These are phyloP conservation scores for Salvelinus fontinalis DNA, from an alignment of 2,113 vertebrate species.

Conservation along the genomic window DNA sequence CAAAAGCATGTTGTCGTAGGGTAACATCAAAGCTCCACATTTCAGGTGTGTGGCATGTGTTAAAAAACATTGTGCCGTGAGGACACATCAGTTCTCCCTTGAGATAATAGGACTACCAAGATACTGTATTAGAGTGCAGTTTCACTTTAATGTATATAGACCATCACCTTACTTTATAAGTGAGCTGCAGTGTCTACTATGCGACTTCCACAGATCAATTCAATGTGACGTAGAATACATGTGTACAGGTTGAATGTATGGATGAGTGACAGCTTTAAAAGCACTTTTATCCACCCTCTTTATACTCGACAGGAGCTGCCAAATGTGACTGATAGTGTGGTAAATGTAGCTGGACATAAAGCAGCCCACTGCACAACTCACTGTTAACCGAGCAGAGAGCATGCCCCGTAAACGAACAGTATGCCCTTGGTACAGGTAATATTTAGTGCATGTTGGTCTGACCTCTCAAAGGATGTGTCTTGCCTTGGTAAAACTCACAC, in stretches of 20 bases:
- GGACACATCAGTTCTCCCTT: neutral
- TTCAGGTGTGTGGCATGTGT: neutral
- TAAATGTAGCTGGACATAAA: neutral
- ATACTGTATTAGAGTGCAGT: neutral
- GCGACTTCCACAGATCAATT: neutral
- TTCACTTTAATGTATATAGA: constrained; percentile 1
- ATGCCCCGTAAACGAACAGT: neutral
- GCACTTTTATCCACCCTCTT: constrained; percentile 30
- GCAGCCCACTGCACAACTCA: neutral
- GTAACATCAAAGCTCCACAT: neutral
- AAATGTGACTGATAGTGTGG: constrained; percentile 5
- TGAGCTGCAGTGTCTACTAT: neutral
- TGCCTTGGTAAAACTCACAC: neutral
- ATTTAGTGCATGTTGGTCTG: neutral
- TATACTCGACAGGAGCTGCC: constrained; percentile 23
- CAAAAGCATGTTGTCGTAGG: neutral
- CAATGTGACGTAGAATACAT: neutral
- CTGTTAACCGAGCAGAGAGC: neutral
- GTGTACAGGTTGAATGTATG: neutral
- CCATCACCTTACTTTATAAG: neutral
- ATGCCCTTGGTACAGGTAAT: constrained; percentile 4
- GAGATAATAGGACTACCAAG: neutral
- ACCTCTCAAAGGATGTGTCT: neutral
- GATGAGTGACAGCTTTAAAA: constrained; percentile 12
- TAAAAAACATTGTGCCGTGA: neutral